Base-by-base conservation (phyloP, 2,797 vertebrate genomes). In the Poecilia wingei region DNA sequence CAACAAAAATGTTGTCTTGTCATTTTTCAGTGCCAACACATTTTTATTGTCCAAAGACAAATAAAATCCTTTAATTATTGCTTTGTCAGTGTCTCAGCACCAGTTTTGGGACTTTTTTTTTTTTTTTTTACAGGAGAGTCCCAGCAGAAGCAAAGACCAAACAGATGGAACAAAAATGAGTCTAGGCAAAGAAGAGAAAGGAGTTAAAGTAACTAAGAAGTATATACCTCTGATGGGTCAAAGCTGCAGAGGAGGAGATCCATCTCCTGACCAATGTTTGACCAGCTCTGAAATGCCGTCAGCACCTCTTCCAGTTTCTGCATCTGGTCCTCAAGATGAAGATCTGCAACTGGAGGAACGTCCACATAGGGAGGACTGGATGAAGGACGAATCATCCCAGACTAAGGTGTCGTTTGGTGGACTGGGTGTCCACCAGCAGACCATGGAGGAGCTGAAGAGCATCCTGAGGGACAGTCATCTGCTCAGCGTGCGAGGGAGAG, bases 141-240 rank as follows among this genome's bases (percentile, higher is more conserved):
- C 87, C 78, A 89, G 80, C 83, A 93, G 90, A 88, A 93, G 91
- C 85, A 93, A 78, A 86, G 97, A 97, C 91, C 95, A 97, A 83
- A 89, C 95, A 45, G 97, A 98, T 87, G 96, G 96, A 82, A 94
- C 92, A 79, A 88, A 87, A 84, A 91, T 96, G 93, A 96, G 96
- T 89, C 80, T 96, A 80, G 91, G 87, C 90, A 95, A 88, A 89
- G 96, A 92, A 89, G 96, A 92, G 90, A 97, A 96, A 79, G 95
- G 91, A 72, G 95, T 96, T 80, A 95, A 93, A 90, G 87, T 93
- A 82, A 95, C 86, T 55, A 93, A 94, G 47, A 95, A 89, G 71
- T 83, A 83, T 3, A 14, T 57, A 36, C 82, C 87, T 55, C 85
- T 94, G 45, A 79, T 91, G 88, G 95, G 96, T 81, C 92, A 90